Evolutionary conservation across 2,797 vertebrate species (phyloP).

Genomic region (Micropoecilia bifurca): DNA sequence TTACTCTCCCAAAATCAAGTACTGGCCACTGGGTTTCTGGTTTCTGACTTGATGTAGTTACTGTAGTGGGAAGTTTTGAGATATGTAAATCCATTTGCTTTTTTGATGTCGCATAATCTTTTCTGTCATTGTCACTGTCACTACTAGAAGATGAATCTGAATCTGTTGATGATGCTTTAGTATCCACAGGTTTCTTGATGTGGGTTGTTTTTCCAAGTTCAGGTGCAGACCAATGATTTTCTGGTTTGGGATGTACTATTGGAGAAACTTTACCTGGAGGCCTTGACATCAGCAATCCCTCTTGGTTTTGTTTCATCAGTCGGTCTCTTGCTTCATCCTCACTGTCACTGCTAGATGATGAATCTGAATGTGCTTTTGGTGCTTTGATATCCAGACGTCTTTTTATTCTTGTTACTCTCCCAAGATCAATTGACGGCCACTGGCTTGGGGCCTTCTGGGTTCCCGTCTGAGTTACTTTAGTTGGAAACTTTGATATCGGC

Average conservation of each 20-base stretch:
- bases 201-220: background rate
- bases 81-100: background rate
- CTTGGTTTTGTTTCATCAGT: background rate
- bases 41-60: background rate
- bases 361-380: slow-evolving; percentile 29
- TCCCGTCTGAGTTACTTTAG: background rate
- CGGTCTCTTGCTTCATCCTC: slow-evolving; percentile 39
- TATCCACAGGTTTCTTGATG: background rate
- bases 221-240: background rate
- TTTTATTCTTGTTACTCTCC: background rate
- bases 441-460: background rate
- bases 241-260: background rate
- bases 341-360: slow-evolving; percentile 55
- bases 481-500: background rate
- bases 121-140: background rate
- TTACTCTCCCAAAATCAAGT: background rate
- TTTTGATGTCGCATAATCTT: background rate
- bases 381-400: slow-evolving; percentile 56
- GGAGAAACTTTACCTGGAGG: background rate
- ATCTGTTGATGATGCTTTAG: background rate
- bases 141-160: background rate
- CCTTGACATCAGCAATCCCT: background rate
- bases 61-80: no score
- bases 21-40: background rate
- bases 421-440: background rate